These are phyloP conservation scores for Enteromius unitaeniatus DNA, from an alignment of 2,797 vertebrate species.

Conservation along the genomic window DNA sequence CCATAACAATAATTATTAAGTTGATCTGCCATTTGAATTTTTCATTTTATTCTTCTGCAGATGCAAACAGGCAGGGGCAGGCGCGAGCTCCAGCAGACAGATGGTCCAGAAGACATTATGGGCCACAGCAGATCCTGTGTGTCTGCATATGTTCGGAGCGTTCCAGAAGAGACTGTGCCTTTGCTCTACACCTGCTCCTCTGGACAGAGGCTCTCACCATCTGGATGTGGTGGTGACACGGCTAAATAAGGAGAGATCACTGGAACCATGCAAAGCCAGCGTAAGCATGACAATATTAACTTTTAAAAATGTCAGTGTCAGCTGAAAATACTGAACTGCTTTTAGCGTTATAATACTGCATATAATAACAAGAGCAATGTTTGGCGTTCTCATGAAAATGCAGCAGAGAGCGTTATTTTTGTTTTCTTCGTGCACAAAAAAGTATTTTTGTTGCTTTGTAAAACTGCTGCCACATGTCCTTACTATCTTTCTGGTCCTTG, in stretches of 20 bases:
- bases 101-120: slow-evolving; percentile 75
- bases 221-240: slow-evolving; percentile 64
- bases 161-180: slow-evolving; percentile 52
- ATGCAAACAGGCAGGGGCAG: slow-evolving; percentile 62
- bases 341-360: neutral
- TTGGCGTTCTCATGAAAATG: no score
- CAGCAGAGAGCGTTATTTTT: no score
- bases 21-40: slow-evolving; percentile 53
- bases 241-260: slow-evolving; percentile 63
- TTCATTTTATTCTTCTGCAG: slow-evolving; percentile 60
- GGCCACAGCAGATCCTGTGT: slow-evolving; percentile 69
- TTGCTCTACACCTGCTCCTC: slow-evolving; percentile 63
- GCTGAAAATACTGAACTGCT: slow-evolving; percentile 4
- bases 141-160: slow-evolving; percentile 73
- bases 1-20: slow-evolving; percentile 28
- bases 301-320: slow-evolving; percentile 20
- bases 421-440: no score
- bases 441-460: no score
- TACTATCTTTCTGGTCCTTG: no score
- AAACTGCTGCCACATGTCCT: no score
- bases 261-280: slow-evolving; percentile 63
- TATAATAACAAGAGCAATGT: no score
- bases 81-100: slow-evolving; percentile 69
- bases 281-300: slow-evolving; percentile 23
- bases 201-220: slow-evolving; percentile 69